Conservation (phyloP, 2,113 vertebrate species). For the Bagarius yarrelli region DNA sequence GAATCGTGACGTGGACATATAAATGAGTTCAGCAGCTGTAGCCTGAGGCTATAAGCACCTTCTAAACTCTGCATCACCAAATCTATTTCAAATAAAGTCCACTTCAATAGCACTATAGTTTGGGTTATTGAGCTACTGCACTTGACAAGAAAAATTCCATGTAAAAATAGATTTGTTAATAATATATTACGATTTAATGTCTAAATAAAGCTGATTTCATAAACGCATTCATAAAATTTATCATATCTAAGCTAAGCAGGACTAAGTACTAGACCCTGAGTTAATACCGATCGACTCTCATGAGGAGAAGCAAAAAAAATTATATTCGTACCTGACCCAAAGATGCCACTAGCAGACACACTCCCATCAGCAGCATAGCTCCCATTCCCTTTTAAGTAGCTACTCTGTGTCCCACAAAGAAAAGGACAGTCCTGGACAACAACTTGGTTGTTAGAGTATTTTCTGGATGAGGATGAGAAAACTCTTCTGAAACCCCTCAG, state of each 20-base stretch:
- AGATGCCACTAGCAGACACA: conserved; percentile 55
- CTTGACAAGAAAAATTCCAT: not conserved
- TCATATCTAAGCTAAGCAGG: not conserved
- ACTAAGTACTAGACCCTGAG: not conserved
- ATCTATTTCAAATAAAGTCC: not conserved
- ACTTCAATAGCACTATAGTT: not conserved
- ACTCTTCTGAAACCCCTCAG: conserved; percentile 50
- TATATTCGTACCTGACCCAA: conserved; percentile 65
- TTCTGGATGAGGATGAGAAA: conserved; percentile 37
- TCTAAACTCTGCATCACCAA: conserved; percentile 7
- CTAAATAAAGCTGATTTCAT: not conserved
- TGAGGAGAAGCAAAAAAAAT: not conserved
- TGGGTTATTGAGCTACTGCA: not conserved
- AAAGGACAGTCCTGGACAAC: not conserved
- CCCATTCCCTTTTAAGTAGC: conserved; percentile 59
- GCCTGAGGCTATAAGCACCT: conserved; percentile 19
- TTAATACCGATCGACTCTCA: too few species aligned
- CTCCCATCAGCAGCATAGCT: conserved; percentile 50
- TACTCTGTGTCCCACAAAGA: conserved; percentile 9
- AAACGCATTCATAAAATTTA: not conserved
- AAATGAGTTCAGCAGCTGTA: conserved; percentile 48
- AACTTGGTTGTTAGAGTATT: not conserved
- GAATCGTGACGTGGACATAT: conserved; percentile 10
- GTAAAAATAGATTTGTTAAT: not conserved
- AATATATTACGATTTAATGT: not conserved